Evolutionary conservation across 1,140 invertebrate genomes (phyloP), one percentile per base, ranked within the genome.

Genomic region (Drosophila insularis): DNA sequence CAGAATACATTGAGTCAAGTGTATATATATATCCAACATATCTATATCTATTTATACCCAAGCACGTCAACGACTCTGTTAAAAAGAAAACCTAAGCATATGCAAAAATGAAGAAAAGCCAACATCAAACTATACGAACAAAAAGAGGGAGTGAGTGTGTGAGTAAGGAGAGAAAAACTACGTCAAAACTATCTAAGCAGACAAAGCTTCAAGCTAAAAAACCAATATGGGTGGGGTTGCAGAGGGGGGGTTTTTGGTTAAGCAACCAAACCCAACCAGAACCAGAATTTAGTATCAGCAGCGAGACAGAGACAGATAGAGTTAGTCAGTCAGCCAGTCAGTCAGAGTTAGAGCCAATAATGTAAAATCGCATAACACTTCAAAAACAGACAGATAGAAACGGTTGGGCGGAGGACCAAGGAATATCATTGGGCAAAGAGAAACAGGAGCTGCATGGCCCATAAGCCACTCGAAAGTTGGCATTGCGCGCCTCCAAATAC

Each of bases 301-400:
- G 32, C 23, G 32, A 35, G 7, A 35, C 2, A 35, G 32, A 35
- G 10, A 35, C 0, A 35, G 32, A 35, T 1, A 35, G 32, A 35
- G 32, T 10, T 0, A 37, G 35, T 11, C 2, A 37, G 35, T 37
- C 10, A 37, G 11, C 7, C 10, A 64, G 60, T 55, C 64, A 60
- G 71, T 50, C 43, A 75, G 58, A 71, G 62, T 10, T 75, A 68
- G 75, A 82, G 84, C 84, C 82, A 87, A 87, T 87, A 82, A 82
- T 82, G 79, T 77, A 89, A 80, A 87, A 89, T 87, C 79, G 84
- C 79, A 87, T 77, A 87, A 87, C 82, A 89, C 84, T 89, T 87
- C 63, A 87, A 61, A 86, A 71, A 73, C 70, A 71, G 55, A 53
- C 74, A 62, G 59, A 71, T 53, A 46, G 5, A 8, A 62, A 31